Percentiles rank a stretch among this genome's conserved stretches.
Conservation (phyloP, 1,140 invertebrate genomes). For the Diuraphis noxia region DNA sequence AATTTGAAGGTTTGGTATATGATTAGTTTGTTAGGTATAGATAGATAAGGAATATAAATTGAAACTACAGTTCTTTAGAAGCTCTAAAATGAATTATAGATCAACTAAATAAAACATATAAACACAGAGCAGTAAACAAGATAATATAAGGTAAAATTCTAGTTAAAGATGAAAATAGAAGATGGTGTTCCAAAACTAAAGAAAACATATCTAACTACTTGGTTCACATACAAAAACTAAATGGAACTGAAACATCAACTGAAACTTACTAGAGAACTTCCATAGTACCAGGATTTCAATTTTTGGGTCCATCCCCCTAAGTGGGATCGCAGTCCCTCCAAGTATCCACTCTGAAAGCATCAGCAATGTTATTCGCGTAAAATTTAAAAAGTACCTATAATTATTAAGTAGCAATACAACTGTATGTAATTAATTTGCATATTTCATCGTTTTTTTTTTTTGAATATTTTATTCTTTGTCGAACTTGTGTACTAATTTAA, state of each 20-base stretch:
- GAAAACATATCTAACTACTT: slow-evolving; percentile 53
- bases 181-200: slow-evolving; percentile 40
- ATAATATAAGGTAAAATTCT: slow-evolving; percentile 40
- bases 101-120: slow-evolving; percentile 42
- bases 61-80: slow-evolving; percentile 41
- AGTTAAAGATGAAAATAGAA: slow-evolving; percentile 41
- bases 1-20: slow-evolving; percentile 7
- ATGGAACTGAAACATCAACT: slow-evolving; percentile 50
- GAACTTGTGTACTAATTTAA: background rate
- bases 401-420: slow-evolving; percentile 37
- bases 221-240: slow-evolving; percentile 52
- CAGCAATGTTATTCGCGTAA: slow-evolving; percentile 41
- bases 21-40: background rate
- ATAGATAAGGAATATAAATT: slow-evolving; percentile 18
- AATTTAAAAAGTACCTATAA: slow-evolving; percentile 28
- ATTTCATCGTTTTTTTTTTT: background rate
- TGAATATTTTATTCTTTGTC: background rate
- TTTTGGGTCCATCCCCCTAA: slow-evolving; percentile 89
- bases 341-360: slow-evolving; percentile 78
- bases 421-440: background rate
- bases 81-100: slow-evolving; percentile 41
- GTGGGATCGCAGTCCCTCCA: slow-evolving; percentile 85
- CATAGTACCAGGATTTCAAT: slow-evolving; percentile 93
- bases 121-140: slow-evolving; percentile 41
- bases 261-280: slow-evolving; percentile 88